Evolutionary conservation across 2,888 invertebrate genomes (phyloP).

Genomic region (Tanytarsus gracilentus): DNA sequence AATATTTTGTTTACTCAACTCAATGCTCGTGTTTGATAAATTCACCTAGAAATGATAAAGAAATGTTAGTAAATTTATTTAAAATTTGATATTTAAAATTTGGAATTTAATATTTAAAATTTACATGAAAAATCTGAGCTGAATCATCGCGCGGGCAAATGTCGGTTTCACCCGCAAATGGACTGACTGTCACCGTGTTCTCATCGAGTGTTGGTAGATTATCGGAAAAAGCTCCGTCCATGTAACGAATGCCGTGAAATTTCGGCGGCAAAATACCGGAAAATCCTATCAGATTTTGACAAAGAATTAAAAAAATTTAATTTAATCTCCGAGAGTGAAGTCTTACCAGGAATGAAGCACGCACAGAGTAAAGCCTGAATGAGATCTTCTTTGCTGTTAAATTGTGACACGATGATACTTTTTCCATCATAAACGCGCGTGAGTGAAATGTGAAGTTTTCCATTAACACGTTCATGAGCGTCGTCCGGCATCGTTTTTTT

Average conservation of each 20-base stretch:
- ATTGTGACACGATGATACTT: constrained; percentile 91
- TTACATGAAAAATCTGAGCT: constrained; percentile 76
- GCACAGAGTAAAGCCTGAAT: constrained; percentile 88
- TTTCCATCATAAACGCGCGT: constrained; percentile 90
- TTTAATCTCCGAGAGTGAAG: no score
- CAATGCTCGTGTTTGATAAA: constrained; percentile 83
- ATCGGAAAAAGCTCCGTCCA: constrained; percentile 94
- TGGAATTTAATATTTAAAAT: no score
- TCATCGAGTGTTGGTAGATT: constrained; percentile 88
- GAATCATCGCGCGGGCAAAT: constrained; percentile 86
- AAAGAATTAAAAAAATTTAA: no score
- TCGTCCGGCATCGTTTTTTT: constrained; percentile 62
- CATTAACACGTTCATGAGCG: constrained; percentile 84
- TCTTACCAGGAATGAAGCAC: constrained; percentile 80
- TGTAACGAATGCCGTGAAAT: constrained; percentile 79
- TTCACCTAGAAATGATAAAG: constrained; percentile 51
- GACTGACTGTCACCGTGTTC: constrained; percentile 91
- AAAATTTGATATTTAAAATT: no score
- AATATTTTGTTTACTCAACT: constrained; percentile 87
- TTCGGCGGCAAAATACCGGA: constrained; percentile 85
- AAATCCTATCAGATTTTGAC: constrained; percentile 59
- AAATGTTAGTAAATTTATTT: constrained; percentile 16
- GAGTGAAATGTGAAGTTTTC: constrained; percentile 86
- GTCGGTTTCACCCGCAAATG: constrained; percentile 94
- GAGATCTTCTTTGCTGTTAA: constrained; percentile 82